Conservation (phyloP, 2,797 vertebrate genomes). For the Sebastes ruberrimus region DNA sequence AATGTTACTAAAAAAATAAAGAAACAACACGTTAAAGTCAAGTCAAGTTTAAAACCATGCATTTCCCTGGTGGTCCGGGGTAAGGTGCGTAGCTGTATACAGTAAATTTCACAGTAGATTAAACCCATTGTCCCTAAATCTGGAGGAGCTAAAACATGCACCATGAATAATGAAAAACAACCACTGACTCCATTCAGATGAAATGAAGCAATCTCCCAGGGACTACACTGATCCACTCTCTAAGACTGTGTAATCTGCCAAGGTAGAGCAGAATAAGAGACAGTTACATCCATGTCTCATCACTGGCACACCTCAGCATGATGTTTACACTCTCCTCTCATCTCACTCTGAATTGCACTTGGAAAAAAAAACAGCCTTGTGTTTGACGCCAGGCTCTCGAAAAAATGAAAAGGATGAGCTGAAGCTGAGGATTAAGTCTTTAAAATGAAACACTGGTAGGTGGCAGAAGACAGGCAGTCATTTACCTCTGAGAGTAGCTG, state of each 20-base stretch:
- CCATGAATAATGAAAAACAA: constrained; percentile 81
- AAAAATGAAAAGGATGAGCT: constrained; percentile 51
- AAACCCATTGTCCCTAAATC: constrained; percentile 72
- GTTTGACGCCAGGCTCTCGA: constrained; percentile 20
- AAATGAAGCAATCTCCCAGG: constrained; percentile 73
- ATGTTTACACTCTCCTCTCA: constrained; percentile 67
- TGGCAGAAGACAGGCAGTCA: constrained; percentile 39
- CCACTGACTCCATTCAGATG: constrained; percentile 65
- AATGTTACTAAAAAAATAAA: constrained; percentile 10
- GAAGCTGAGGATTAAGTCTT: constrained; percentile 57
- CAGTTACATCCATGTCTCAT: constrained; percentile 71
- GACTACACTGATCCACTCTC: constrained; percentile 70
- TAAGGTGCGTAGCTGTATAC: constrained; percentile 48
- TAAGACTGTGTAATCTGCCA: constrained; percentile 74
- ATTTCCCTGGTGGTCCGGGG: constrained; percentile 52
- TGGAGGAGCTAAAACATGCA: constrained; percentile 70
- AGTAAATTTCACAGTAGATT: constrained; percentile 73
- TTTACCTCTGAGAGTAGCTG: constrained; percentile 87
- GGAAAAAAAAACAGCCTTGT: constrained; percentile 47
- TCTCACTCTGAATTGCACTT: constrained; percentile 49
- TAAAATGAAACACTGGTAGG: constrained; percentile 57
- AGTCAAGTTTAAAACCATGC: constrained; percentile 28
- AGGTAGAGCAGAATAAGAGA: constrained; percentile 62
- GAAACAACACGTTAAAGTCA: constrained; percentile 12
- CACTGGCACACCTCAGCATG: constrained; percentile 57